These are phyloP conservation scores for Pandemis heparana DNA, from an alignment of 2,888 invertebrate genomes.

Conservation along the genomic window DNA sequence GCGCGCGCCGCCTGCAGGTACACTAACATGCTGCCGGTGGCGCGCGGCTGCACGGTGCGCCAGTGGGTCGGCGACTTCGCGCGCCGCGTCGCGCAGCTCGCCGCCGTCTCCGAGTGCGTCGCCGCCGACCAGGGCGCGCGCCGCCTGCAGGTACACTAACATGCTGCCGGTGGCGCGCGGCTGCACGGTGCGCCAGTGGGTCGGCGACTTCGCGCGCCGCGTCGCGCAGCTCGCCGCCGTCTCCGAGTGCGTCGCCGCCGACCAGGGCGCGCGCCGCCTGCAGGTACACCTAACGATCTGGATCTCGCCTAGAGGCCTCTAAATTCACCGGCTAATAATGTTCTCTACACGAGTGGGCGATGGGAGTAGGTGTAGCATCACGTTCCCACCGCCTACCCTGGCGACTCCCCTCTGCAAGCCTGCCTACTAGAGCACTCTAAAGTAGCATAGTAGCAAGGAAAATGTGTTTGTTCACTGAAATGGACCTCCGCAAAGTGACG, in stretches of 20 bases:
- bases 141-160: constrained; percentile 88
- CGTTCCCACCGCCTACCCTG: no score
- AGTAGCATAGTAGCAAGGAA: no score
- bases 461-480: no score
- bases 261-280: constrained; percentile 95
- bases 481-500: no score
- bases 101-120: constrained; percentile 88
- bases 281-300: constrained; percentile 72
- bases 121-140: constrained; percentile 95
- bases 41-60: constrained; percentile 87
- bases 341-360: no score
- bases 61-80: constrained; percentile 88
- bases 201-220: constrained; percentile 98
- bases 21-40: constrained; percentile 84
- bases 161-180: constrained; percentile 90
- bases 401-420: no score
- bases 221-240: constrained; percentile 95
- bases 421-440: no score
- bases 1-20: constrained; percentile 94
- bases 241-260: constrained; percentile 90
- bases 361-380: no score
- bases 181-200: constrained; percentile 89
- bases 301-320: no score
- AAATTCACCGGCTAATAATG: no score
- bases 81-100: constrained; percentile 96